phyloP scores from a whole-genome alignment of 2,113 vertebrate species.

The Carassius gibelio region DNA sequence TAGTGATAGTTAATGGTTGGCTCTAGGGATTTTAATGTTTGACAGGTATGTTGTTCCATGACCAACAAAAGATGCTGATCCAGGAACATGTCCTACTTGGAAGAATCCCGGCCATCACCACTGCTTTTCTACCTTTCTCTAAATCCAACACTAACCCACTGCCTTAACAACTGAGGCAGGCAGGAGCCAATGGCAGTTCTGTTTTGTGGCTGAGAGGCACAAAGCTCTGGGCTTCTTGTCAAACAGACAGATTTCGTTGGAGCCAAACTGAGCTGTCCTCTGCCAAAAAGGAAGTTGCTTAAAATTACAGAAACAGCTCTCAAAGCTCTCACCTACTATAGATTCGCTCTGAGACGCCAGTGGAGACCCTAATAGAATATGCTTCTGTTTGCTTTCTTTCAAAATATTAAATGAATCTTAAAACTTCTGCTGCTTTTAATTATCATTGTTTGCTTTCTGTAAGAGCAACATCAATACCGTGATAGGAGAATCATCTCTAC shows the following conservation, averaged over 20 bases:
- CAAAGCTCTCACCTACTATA: conserved; percentile 25
- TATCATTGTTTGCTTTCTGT: neutral
- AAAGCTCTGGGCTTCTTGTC: conserved; percentile 44
- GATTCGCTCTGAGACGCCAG: conserved; percentile 11
- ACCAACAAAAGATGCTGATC: neutral
- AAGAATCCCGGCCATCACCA: neutral
- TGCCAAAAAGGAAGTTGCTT: conserved; percentile 48
- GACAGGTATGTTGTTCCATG: neutral
- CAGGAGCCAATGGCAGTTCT: conserved; percentile 3
- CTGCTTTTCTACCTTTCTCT: neutral
- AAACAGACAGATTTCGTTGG: conserved; percentile 56
- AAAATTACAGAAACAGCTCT: conserved; percentile 51
- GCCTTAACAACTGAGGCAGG: neutral
- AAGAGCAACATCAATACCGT: neutral
- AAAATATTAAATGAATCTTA: neutral
- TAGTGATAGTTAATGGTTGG: neutral
- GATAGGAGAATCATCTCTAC: neutral
- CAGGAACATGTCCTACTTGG: conserved; percentile 1
- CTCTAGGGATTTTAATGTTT: too few species aligned
- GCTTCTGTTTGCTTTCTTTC: neutral
- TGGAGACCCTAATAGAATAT: conserved; percentile 27
- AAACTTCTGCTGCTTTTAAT: neutral
- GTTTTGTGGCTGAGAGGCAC: conserved; percentile 25
- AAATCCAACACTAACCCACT: conserved; percentile 24
- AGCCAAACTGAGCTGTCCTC: conserved; percentile 53